Conservation (phyloP, 1,140 invertebrate species). For the Diuraphis noxia region DNA sequence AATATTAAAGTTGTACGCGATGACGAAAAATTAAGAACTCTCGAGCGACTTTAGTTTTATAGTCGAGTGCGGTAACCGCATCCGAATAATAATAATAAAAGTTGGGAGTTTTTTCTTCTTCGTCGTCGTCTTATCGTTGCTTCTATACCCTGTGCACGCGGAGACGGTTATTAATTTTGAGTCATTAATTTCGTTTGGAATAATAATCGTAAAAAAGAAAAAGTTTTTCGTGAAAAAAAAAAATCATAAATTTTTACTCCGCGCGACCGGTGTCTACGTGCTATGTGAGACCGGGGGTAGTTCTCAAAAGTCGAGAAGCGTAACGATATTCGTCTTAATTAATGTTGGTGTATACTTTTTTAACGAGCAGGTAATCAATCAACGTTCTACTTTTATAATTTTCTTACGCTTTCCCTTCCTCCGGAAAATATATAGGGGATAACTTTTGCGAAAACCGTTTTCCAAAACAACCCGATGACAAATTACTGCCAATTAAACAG, state of each 20-base stretch:
- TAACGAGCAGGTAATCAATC: conserved; percentile 51
- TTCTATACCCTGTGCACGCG: background rate
- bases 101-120: conserved; percentile 34
- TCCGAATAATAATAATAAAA: conserved; percentile 51
- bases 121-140: background rate
- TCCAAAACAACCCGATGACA: conserved; percentile 41
- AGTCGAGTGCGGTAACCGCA: conserved; percentile 48
- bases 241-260: background rate
- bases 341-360: conserved; percentile 35
- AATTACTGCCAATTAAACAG: conserved; percentile 49
- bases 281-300: background rate
- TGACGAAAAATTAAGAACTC: conserved; percentile 52
- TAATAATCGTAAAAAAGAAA: conserved; percentile 53
- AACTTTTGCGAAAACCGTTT: conserved; percentile 39
- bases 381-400: conserved; percentile 33
- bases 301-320: conserved; percentile 49
- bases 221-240: conserved; percentile 21
- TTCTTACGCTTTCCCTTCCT: background rate
- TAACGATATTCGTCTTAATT: conserved; percentile 50
- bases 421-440: background rate
- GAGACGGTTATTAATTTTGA: conserved; percentile 53
- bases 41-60: conserved; percentile 47
- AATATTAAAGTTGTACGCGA: conserved; percentile 53
- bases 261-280: no score
- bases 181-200: conserved; percentile 49